Evolutionary conservation across 2,888 invertebrate species (phyloP).

Genomic region (Rhagonycha lutea): DNA sequence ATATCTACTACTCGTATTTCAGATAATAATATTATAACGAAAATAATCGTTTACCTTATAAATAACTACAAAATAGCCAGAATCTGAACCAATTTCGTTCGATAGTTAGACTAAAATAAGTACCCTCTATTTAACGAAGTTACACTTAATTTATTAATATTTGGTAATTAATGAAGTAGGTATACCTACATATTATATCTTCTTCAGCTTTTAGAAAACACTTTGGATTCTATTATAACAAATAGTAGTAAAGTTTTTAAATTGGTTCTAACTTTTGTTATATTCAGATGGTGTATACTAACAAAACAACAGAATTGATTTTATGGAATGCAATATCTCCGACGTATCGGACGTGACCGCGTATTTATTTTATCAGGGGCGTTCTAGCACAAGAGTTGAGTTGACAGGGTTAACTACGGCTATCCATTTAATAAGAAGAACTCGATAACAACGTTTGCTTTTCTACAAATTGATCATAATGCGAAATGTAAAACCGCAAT

Average conservation of each 20-base stretch:
- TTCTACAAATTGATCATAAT: conserved; percentile 42
- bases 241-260: conserved; percentile 22
- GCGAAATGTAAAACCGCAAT: conserved; percentile 11
- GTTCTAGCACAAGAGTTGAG: conserved; percentile 43
- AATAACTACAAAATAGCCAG: too few species aligned
- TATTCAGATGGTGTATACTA: conserved; percentile 25
- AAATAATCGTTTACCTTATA: too few species aligned
- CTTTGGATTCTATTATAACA: conserved; percentile 18
- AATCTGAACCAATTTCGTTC: not conserved
- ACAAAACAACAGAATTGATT: conserved; percentile 29
- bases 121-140: not conserved
- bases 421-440: conserved; percentile 42
- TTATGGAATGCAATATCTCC: conserved; percentile 31
- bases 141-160: not conserved
- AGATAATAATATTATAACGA: too few species aligned
- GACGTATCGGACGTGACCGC: conserved; percentile 39
- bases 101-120: not conserved
- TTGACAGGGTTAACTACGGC: conserved; percentile 46
- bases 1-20: too few species aligned
- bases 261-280: conserved; percentile 18
- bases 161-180: not conserved
- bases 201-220: not conserved
- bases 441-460: conserved; percentile 45
- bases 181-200: too few species aligned
- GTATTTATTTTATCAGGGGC: conserved; percentile 42